Evolutionary conservation across 2,888 invertebrate genomes (phyloP), one percentile per base, ranked within the genome.

Genomic region (Sclerodermus sp.): DNA sequence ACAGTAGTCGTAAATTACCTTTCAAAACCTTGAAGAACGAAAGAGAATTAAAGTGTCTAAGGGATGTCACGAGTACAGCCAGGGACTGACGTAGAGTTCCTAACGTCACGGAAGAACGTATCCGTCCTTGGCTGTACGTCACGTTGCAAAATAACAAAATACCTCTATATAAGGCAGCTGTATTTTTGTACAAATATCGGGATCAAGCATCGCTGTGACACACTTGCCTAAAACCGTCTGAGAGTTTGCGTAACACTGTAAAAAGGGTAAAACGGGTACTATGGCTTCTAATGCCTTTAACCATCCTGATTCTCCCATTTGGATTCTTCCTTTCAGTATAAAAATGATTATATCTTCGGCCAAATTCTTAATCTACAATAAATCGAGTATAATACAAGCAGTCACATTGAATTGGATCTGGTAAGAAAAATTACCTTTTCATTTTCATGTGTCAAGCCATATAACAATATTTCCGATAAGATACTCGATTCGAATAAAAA

Each of bases 261-360:
- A 67, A 41, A 87, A 73, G 0, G 87, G 86, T 36, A 87, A 69
- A 0, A 83, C 79, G 0, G 86, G 84, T 57, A 85, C 68, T 48
- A 88, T 56, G 13, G 83, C 81, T 55, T 85, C 83, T 38, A 87
- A 70, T 42, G 85, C 75, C 40, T 80, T 80, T 69, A 82, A 81
- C 88, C 88, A 89, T 49, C 84, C 82, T 6, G 79, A 71, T 51
- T 86, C 84, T 15, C 83, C 82, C 31, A 88, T 80, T 23, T 87
- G 79, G 55, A 85, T 68, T 60, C 86, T 83, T 12, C 86, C 85
- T 62, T 88, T 86, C 30, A 88, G 67, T 15, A 88, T 72, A 61
- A 84, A 84, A 17, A 85, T 64, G 67, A 88, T 71, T 59, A 87
- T 85, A 49, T 86, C 84, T 59, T 84, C 82, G 0, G 87, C 82